Conservation (phyloP, 2,113 vertebrate genomes). For the Pseudorhombus dupliciocellatus region DNA sequence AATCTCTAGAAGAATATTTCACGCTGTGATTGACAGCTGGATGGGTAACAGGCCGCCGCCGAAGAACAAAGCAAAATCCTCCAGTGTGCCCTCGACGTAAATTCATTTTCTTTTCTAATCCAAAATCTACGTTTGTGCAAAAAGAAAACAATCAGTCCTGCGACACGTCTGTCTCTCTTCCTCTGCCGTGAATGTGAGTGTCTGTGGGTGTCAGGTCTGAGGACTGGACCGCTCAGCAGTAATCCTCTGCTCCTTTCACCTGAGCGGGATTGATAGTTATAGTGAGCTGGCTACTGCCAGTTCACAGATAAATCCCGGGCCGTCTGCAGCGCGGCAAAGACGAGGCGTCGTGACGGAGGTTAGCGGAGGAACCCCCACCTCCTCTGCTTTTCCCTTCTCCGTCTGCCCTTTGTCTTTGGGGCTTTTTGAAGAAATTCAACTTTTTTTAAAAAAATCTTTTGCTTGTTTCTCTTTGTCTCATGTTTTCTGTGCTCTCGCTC, state of each 20-base stretch:
- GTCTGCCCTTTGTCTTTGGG: neutral
- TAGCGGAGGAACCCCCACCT: conserved; percentile 19
- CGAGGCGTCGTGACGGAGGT: conserved; percentile 55
- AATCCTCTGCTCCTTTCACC: conserved; percentile 55
- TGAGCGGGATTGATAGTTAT: conserved; percentile 53
- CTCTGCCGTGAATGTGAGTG: neutral
- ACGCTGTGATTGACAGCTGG: too few relatives aligned
- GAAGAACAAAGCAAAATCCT: too few relatives aligned
- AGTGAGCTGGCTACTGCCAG: conserved; percentile 34
- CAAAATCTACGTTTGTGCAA: neutral
- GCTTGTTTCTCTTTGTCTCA: neutral
- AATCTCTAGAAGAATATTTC: too few relatives aligned
- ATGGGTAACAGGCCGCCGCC: too few relatives aligned
- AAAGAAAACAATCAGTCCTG: neutral
- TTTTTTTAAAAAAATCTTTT: too few relatives aligned
- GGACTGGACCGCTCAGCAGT: conserved; percentile 12
- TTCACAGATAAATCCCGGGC: conserved; percentile 31
- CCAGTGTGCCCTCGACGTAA: too few relatives aligned
- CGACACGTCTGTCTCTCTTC: neutral
- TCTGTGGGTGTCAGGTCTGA: neutral
- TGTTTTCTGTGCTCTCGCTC: neutral
- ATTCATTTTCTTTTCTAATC: neutral
- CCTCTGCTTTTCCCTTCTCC: neutral
- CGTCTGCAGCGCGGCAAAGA: conserved; percentile 5
- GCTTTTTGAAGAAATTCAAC: neutral